phyloP scores from a whole-genome alignment of 2,113 vertebrate species.

The Neolamprologus modestus region DNA sequence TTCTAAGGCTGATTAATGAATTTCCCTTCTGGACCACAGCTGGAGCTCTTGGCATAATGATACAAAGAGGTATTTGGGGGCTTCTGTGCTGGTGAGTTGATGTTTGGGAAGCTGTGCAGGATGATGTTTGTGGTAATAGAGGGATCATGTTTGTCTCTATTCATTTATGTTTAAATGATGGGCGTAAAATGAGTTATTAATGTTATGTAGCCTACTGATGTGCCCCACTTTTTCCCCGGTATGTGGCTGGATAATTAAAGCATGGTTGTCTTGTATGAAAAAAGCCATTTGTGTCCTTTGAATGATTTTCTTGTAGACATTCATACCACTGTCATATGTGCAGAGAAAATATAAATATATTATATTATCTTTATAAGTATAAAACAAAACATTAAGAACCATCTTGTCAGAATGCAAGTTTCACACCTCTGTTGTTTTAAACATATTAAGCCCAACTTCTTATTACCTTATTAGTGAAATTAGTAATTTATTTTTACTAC shows the following conservation, averaged over 20 bases:
- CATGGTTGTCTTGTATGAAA: not conserved
- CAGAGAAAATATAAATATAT: not conserved
- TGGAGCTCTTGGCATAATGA: conserved; percentile 40
- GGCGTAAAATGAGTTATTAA: not conserved
- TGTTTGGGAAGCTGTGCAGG: not conserved
- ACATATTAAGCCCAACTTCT: not conserved
- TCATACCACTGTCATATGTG: not conserved
- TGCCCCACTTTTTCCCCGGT: not conserved
- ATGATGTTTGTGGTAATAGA: not conserved
- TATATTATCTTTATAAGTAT: not conserved
- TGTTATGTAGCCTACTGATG: not conserved
- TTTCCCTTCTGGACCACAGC: conserved; percentile 33
- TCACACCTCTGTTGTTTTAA: not conserved
- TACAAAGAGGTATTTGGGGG: not conserved
- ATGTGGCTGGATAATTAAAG: not conserved
- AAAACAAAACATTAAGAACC: not conserved
- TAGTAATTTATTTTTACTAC: not conserved
- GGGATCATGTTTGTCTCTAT: not conserved
- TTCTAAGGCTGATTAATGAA: conserved; percentile 57
- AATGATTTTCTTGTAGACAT: not conserved
- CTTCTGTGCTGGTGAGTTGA: not conserved
- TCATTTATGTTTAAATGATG: not conserved
- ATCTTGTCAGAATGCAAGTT: not conserved
- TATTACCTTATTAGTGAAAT: not conserved
- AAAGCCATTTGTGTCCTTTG: not conserved